Base-by-base conservation (phyloP, 2,113 vertebrate genomes). In the Ia io region DNA sequence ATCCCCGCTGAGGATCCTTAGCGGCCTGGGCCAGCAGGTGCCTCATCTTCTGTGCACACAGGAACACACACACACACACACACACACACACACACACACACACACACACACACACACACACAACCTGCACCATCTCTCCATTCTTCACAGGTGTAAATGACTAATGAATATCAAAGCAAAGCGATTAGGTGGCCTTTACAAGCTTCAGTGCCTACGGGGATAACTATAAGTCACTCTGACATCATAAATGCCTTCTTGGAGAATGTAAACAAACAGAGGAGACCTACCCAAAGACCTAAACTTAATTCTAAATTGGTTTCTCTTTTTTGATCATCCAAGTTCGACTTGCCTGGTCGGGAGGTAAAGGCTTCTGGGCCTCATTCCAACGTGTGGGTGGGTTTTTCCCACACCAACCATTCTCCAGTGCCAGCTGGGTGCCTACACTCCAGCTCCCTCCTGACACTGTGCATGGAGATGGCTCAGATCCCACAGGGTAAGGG, bases 161-260 rank as follows among this genome's bases (percentile, higher is more conserved):
- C 71, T 85, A 92, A 97, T 93, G 88, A 85, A 17, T 63, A 82
- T 37, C 77, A 96, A 86, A 88, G 67, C 90, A 61, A 96, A 86
- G 95, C 53, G 88, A 97, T 95, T 95, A 97, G 96, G 88, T 97
- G 96, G 92, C 97, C 96, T 97, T 97, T 97, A 79, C 92, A 95
- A 96, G 95, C 96, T 86, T 95, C 97, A 63, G 82, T 83, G 25
- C 88, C 95, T 74, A 37, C 82, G 49, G 56, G 69, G 37, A 91
- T 70, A 80, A 83, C 92, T 17, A 93, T 96, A 95, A 92, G 97
- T 95, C 96, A 96, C 56, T 35, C 85, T 88, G 92, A 90, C 88
- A 94, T 83, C 90, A 85, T 88, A 95, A 96, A 90, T 79, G 86
- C 78, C 92, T 94, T 83, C 89, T 91, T 13, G 0, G 67, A 74